Conservation (phyloP, 2,113 vertebrate genomes). For the Caloenas nicobarica region DNA sequence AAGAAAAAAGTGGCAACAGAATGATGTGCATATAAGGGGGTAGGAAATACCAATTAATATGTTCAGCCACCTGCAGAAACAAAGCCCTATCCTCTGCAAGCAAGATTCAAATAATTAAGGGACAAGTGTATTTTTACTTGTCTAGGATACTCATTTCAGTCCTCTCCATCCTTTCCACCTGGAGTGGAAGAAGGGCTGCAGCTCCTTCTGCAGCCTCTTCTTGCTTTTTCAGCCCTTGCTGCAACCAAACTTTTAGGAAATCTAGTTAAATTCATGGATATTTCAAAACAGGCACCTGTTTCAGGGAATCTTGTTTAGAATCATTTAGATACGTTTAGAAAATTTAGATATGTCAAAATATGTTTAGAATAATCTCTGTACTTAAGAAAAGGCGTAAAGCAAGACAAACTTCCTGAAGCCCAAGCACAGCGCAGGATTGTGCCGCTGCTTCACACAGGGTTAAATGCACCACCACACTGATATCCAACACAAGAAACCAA, state of each 20-base stretch:
- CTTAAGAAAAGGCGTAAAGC: background rate
- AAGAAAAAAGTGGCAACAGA: background rate
- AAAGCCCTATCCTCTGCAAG: background rate
- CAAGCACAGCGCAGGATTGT: background rate
- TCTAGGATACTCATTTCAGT: background rate
- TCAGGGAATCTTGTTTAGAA: background rate
- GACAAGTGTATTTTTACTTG: background rate
- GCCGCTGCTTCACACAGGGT: background rate
- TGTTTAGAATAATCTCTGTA: background rate
- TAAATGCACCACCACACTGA: background rate
- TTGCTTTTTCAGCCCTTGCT: background rate
- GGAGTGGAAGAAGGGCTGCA: background rate
- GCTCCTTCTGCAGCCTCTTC: background rate
- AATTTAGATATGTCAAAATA: too few species aligned
- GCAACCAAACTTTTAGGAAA: background rate
- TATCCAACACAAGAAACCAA: background rate
- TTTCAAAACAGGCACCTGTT: background rate
- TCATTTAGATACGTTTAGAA: background rate
- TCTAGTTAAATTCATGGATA: background rate
- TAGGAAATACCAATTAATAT: background rate
- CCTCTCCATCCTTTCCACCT: background rate
- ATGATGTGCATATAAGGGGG: background rate
- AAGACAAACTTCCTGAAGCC: background rate
- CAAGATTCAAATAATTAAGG: background rate
- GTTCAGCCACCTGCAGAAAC: background rate